A percentile compares a stretch with the other conserved stretches of the same genome.
These are phyloP conservation scores for Lycaena phlaeas DNA, from an alignment of 2,888 invertebrate genomes.

Conservation along the genomic window DNA sequence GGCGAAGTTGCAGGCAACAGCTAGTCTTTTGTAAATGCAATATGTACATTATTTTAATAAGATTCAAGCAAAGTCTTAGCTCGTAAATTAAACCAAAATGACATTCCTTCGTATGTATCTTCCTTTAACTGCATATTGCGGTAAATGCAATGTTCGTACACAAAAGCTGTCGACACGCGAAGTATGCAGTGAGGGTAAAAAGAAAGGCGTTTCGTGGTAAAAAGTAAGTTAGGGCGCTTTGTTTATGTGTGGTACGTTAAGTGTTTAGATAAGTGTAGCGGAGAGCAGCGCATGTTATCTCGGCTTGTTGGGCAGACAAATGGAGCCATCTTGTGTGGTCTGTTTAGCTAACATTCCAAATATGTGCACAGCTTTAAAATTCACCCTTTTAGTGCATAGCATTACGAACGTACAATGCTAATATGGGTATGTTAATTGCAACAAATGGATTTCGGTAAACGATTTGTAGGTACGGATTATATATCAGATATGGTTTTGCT, in stretches of 20 bases:
- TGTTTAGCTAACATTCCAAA: constrained; percentile 54
- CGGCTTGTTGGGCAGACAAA: constrained; percentile 55
- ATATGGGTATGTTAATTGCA: background rate
- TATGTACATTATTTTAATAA: constrained; percentile 15
- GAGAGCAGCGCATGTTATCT: constrained; percentile 68
- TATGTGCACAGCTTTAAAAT: constrained; percentile 36
- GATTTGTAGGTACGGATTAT: no score
- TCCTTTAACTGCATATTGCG: constrained; percentile 50
- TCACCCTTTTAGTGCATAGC: constrained; percentile 2
- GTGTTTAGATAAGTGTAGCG: constrained; percentile 71
- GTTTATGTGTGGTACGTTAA: constrained; percentile 66
- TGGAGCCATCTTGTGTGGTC: constrained; percentile 70
- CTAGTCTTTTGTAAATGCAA: no score
- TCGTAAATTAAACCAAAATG: constrained; percentile 43
- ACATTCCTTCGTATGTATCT: constrained; percentile 46
- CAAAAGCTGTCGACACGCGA: constrained; percentile 60
- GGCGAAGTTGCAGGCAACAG: no score
- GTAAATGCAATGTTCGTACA: constrained; percentile 57
- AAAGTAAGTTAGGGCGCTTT: constrained; percentile 64
- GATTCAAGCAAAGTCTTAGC: constrained; percentile 12
- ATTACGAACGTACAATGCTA: background rate
- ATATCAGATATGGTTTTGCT: no score
- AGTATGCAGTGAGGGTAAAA: constrained; percentile 58
- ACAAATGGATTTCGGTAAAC: no score
- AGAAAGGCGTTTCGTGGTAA: constrained; percentile 61